Percentiles rank a stretch among this genome's conserved stretches.
Evolutionary conservation across 2,113 vertebrate genomes (phyloP).

Genomic region (Numida meleagris): DNA sequence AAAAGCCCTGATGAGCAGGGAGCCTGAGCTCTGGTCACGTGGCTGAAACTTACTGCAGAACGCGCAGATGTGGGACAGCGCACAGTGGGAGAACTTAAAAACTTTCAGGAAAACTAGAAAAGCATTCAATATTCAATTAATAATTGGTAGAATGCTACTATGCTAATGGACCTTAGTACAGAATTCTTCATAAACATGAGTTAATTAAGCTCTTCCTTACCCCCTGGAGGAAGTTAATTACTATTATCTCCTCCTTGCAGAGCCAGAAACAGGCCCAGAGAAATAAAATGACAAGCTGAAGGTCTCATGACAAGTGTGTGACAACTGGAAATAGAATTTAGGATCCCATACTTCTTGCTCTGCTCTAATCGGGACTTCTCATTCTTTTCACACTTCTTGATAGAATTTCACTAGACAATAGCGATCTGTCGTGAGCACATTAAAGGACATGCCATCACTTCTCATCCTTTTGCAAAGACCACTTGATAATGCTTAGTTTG

Average conservation of each 20-base stretch:
- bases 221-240: constrained; percentile 66
- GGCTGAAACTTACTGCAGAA: not conserved
- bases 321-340: constrained; percentile 58
- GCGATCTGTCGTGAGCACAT: not conserved
- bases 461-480: not conserved
- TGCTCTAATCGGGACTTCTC: constrained; percentile 25
- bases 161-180: constrained; percentile 11
- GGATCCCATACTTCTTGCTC: not conserved
- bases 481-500: not conserved
- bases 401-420: constrained; percentile 20
- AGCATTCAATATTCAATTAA: not conserved
- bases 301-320: constrained; percentile 51
- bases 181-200: constrained; percentile 50
- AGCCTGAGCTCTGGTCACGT: not conserved
- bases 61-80: not conserved
- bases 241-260: constrained; percentile 56
- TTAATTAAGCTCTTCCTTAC: constrained; percentile 63
- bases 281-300: constrained; percentile 13
- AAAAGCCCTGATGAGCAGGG: not conserved
- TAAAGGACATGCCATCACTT: not conserved
- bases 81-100: not conserved
- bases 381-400: not conserved
- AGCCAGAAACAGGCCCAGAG: constrained; percentile 32
- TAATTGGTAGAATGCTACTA: not conserved
- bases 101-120: not conserved